These are phyloP conservation scores for Dioctria rufipes DNA, from an alignment of 2,888 invertebrate species.

Conservation along the genomic window DNA sequence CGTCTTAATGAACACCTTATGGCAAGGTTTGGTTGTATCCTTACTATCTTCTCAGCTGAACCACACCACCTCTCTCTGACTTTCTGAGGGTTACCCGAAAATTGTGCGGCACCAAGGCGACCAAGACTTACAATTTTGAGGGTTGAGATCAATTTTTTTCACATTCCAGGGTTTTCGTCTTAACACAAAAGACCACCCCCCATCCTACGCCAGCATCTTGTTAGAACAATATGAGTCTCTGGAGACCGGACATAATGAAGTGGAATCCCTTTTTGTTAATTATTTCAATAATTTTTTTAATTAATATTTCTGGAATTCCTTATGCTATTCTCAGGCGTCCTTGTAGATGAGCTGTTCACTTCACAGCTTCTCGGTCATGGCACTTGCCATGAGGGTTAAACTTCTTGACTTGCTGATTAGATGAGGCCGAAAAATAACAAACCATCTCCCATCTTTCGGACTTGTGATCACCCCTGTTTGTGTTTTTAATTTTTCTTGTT, in stretches of 20 bases:
- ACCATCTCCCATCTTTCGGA: conserved; percentile 42
- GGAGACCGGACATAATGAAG: conserved; percentile 43
- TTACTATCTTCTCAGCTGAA: conserved; percentile 12
- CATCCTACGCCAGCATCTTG: conserved; percentile 55
- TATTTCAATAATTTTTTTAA: conserved; percentile 64
- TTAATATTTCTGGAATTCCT: conserved; percentile 60
- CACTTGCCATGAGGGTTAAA: conserved; percentile 18
- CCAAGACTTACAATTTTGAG: conserved; percentile 50
- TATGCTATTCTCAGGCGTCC: neutral
- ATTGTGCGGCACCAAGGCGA: conserved; percentile 57
- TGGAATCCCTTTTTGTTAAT: conserved; percentile 60
- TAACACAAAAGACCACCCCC: conserved; percentile 17
- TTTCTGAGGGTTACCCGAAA: conserved; percentile 59
- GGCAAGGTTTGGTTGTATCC: conserved; percentile 35
- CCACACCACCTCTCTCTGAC: conserved; percentile 15
- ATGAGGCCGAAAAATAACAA: conserved; percentile 34
- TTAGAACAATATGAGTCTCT: conserved; percentile 38
- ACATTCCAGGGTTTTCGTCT: conserved; percentile 32
- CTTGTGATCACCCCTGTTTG: conserved; percentile 28
- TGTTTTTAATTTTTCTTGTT: conserved; percentile 47
- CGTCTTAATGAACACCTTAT: conserved; percentile 63
- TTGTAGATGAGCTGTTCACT: neutral
- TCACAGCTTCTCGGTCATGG: neutral
- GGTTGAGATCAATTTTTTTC: conserved; percentile 46
- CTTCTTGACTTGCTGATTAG: conserved; percentile 46